Evolutionary conservation across 2,797 vertebrate genomes (phyloP).

Genomic region (Anguilla pacifica): DNA sequence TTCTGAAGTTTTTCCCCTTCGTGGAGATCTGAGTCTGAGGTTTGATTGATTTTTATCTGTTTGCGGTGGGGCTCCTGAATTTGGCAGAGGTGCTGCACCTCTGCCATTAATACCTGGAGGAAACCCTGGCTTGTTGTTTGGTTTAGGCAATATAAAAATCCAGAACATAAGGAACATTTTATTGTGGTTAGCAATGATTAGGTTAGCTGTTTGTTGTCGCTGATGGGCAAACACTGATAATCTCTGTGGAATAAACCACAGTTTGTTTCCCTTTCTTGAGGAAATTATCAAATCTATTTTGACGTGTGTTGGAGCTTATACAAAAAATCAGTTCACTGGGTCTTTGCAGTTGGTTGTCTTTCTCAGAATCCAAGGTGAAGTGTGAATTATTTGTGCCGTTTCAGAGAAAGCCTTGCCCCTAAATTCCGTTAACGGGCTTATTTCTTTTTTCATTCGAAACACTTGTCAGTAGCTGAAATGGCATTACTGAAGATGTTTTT

Average conservation of each 20-base stretch:
- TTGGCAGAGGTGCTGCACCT: too few species aligned
- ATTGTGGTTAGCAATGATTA: background rate
- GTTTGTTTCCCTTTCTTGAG: background rate
- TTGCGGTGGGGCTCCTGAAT: too few species aligned
- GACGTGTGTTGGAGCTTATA: background rate
- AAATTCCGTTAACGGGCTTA: background rate
- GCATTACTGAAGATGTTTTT: background rate
- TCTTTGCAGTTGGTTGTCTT: background rate
- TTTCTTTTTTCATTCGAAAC: background rate
- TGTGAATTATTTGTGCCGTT: background rate
- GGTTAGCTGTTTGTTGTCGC: background rate
- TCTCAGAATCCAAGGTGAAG: background rate
- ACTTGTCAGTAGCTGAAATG: background rate
- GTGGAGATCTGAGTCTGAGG: too few species aligned
- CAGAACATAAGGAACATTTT: background rate
- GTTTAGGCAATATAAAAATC: too few species aligned
- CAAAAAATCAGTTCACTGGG: background rate
- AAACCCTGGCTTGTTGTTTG: too few species aligned
- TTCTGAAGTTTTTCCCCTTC: too few species aligned
- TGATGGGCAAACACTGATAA: background rate
- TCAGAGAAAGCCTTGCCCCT: background rate
- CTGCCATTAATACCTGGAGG: too few species aligned
- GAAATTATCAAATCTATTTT: background rate
- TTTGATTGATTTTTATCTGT: too few species aligned
- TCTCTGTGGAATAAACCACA: background rate